Conservation (phyloP, 2,113 vertebrate genomes). For the Atherinomorus stipes region DNA sequence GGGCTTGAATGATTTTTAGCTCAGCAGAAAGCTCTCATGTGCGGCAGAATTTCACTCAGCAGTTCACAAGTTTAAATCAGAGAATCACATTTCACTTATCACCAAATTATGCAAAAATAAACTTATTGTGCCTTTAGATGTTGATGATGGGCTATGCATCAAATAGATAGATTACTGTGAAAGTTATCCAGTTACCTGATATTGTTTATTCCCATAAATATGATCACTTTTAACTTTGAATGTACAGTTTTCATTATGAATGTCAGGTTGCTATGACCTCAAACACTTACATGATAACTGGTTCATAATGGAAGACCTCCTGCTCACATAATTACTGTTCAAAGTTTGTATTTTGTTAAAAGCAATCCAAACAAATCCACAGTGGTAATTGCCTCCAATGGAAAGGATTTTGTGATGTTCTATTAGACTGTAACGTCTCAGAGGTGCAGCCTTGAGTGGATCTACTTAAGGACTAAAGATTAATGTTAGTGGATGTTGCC, state of each 20-base stretch:
- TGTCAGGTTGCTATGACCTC: conserved; percentile 51
- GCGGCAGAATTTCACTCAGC: neutral
- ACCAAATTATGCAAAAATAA: neutral
- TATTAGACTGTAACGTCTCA: too few relatives aligned
- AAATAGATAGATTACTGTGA: neutral
- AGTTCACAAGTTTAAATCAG: neutral
- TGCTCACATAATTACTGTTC: conserved; percentile 19
- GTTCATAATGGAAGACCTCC: conserved; percentile 17
- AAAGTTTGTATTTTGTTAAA: neutral
- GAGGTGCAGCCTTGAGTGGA: neutral
- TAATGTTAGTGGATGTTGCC: neutral
- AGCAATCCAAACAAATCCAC: neutral
- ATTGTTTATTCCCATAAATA: conserved; percentile 38
- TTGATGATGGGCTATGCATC: neutral
- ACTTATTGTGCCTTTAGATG: neutral
- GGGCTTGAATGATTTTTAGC: too few relatives aligned
- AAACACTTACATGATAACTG: conserved; percentile 37
- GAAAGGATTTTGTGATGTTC: neutral
- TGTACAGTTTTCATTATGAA: conserved; percentile 23
- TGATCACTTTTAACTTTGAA: conserved; percentile 9
- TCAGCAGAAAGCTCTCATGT: too few relatives aligned
- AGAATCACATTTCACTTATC: neutral
- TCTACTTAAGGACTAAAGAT: neutral
- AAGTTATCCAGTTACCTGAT: neutral
- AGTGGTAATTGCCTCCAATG: neutral